Evolutionary conservation across 2,113 vertebrate species (phyloP), one percentile per base, ranked within the genome.

Genomic region (Nannobrachium achirus): DNA sequence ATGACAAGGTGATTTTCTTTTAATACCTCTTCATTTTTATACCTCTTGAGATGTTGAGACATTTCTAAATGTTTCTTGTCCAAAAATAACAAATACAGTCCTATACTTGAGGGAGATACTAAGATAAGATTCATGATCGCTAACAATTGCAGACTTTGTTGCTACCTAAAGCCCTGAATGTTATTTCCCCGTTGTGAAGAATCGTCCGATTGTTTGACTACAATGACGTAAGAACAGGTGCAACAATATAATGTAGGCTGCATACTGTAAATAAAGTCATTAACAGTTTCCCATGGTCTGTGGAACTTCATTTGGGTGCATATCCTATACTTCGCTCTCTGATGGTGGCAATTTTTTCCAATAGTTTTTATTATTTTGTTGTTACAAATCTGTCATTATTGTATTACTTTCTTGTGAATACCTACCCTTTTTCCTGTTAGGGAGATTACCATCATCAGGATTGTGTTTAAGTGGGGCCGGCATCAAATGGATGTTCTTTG

Each of bases 61-160:
- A 48, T 79, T 49, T 84, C 75, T 87, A 73, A 88, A 82, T 79
- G 75, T 83, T 66, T 83, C 66, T 55, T 56, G 72, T 81, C 48
- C 49, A 46, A 60, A 14, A 63, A 69, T 58, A 33, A 33, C 25
- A 33, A 33, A 33, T 33, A 33, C 25, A 5, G 25, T 33, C 25
- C 53, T 3, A 16, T 48, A 15, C 44, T 66, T 69, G 45, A 50
- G 56, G 39, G 41, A 65, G 65, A 63, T 40, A 2, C 45, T 45
- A 50, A 49, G 42, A 44, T 16, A 38, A 10, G 42, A 41, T 58
- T 16, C n/a, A 18, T 18, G n/a, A 42, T 3, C 16, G 48, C 16
- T 49, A 33, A 38, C 45, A 8, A 48, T 15, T 18, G 7, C 42
- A n/a, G 9, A 20, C 13, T 33, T 38, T 33, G n/a, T 38, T 25